Base-by-base conservation (phyloP, 2,797 vertebrate genomes). In the Sebastes oblongus region DNA sequence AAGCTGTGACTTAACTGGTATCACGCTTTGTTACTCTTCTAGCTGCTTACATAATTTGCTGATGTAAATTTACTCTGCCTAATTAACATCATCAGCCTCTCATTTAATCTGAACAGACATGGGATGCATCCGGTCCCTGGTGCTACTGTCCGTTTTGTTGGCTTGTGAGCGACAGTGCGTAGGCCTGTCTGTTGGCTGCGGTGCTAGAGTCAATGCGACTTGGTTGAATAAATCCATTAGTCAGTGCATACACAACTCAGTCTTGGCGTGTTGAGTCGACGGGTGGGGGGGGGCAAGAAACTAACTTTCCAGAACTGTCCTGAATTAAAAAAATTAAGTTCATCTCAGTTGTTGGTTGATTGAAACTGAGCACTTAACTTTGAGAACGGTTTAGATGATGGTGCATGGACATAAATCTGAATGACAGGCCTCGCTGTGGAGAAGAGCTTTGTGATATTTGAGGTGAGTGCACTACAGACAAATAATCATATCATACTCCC, bases 1-100 rank as follows among this genome's bases (percentile, higher is more conserved):
- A 96, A 95, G 95, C 95, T 95, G 95, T 93, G 95, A 95, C 93
- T 95, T 94, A 95, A 93, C 96, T 94, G 95, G 94, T 96, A 94
- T 93, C 94, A 94, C 92, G 94, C 94, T 95, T 93, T 95, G 93
- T 94, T 95, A 93, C 92, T 90, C 93, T 89, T 89, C 86, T 84
- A 88, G 94, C 93, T 92, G 92, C 94, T 96, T 96, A 95, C 95
- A 95, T 95, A 95, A 96, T 95, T 93, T 91, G 87, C 94, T 86
- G 88, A 95, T 95, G 93, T 95, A 95, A 94, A 95, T 96, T 95
- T 93, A 93, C 95, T 90, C 93, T 87, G 91, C 90, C 95, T 96
- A 96, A 96, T 96, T 96, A 96, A 91, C 93, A 91, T 94, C 89
- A 93, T 94, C 94, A 94, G 89, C 86, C 93, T 84, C 91, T 94